phyloP scores from a whole-genome alignment of 2,113 vertebrate genomes.

The Bucco capensis region DNA sequence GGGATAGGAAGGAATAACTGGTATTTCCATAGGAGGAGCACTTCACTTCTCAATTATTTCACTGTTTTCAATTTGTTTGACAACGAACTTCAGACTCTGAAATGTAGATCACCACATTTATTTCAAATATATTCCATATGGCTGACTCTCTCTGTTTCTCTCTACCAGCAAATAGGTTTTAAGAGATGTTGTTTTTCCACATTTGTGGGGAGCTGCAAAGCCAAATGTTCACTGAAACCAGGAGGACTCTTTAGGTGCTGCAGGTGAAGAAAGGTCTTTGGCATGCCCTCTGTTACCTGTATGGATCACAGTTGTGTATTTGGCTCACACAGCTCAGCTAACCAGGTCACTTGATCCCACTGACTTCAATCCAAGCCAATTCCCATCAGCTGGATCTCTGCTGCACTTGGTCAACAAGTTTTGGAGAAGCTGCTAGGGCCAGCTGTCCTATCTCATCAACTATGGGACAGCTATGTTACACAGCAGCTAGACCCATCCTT shows the following conservation, averaged over 20 bases:
- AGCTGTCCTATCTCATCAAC: constrained; percentile 18
- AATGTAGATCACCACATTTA: not conserved
- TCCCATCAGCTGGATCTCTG: not conserved
- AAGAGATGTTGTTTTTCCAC: not conserved
- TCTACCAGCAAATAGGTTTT: not conserved
- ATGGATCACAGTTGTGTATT: not conserved
- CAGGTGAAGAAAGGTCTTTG: not conserved
- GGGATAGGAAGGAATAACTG: not conserved
- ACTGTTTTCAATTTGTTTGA: not conserved
- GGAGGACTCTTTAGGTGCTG: not conserved
- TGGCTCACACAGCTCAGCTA: not conserved
- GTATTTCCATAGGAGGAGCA: not conserved
- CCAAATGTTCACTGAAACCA: not conserved
- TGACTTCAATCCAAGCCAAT: not conserved
- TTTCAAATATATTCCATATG: not conserved
- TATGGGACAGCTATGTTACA: not conserved
- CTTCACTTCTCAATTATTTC: not conserved
- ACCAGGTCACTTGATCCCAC: not conserved
- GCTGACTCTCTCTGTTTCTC: not conserved
- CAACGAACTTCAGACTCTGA: not conserved
- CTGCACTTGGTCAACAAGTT: not conserved
- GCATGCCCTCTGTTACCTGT: not conserved
- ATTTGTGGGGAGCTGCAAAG: not conserved
- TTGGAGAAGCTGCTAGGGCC: not conserved
- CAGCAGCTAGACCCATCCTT: not conserved